Evolutionary conservation across 2,797 vertebrate genomes (phyloP).

Genomic region (Ptychadena robeensis): DNA sequence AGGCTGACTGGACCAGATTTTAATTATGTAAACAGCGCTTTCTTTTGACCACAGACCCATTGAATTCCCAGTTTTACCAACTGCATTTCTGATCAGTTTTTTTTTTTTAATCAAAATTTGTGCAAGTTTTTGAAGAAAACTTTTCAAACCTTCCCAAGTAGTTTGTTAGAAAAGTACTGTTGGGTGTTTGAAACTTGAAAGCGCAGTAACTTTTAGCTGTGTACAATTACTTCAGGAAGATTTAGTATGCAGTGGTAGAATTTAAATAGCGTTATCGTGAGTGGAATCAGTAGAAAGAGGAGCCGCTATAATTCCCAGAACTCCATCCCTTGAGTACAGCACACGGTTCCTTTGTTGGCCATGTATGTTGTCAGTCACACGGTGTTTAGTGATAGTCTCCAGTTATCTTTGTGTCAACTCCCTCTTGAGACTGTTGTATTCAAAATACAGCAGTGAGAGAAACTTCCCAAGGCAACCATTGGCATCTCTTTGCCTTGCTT

Average conservation of each 20-base stretch:
- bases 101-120: neutral
- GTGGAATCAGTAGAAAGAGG: conserved; percentile 41
- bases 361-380: conserved; percentile 64
- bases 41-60: too few species aligned
- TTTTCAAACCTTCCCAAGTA: neutral
- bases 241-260: neutral
- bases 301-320: conserved; percentile 61
- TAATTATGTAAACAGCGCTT: too few species aligned
- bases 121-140: neutral
- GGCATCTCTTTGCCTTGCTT: conserved; percentile 20
- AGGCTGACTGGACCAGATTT: too few species aligned
- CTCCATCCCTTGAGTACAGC: conserved; percentile 60
- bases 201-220: neutral
- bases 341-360: conserved; percentile 69
- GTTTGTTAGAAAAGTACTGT: neutral
- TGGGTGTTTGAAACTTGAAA: neutral
- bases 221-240: neutral
- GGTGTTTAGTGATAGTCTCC: conserved; percentile 67
- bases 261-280: conserved; percentile 11
- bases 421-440: conserved; percentile 69
- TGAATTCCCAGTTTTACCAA: too few species aligned
- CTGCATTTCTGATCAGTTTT: too few species aligned
- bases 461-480: conserved; percentile 62
- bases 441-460: conserved; percentile 64
- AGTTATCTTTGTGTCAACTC: conserved; percentile 68